These are phyloP conservation scores for Watsonalla cultraria DNA, from an alignment of 2,888 invertebrate species.

Conservation along the genomic window DNA sequence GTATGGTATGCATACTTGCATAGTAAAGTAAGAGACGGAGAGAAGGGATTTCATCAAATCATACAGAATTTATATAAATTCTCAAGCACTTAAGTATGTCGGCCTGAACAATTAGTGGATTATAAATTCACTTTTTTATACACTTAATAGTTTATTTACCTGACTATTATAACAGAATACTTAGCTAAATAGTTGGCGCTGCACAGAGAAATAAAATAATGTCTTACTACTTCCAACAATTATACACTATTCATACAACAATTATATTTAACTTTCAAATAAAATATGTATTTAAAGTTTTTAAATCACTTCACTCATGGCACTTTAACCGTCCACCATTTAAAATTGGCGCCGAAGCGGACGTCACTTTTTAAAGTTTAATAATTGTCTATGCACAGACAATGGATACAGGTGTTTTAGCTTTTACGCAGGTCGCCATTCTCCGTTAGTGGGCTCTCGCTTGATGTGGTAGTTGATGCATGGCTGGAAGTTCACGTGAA, in stretches of 20 bases:
- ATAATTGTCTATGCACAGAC: neutral
- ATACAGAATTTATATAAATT: no score
- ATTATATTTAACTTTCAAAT: conserved; percentile 19
- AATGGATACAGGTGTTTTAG: conserved; percentile 12
- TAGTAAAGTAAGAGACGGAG: no score
- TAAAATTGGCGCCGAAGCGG: conserved; percentile 14
- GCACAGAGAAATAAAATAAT: no score
- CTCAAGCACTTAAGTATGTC: no score
- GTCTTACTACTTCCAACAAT: no score
- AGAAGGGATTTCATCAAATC: no score
- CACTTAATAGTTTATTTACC: no score
- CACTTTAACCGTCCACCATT: conserved; percentile 1
- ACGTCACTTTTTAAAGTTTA: conserved; percentile 2
- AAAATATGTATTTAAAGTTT: neutral
- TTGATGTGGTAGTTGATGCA: conserved; percentile 65
- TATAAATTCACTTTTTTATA: no score
- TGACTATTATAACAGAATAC: no score
- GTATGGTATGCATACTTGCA: no score
- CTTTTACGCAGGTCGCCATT: conserved; percentile 43
- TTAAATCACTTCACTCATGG: neutral
- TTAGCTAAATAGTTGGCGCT: no score
- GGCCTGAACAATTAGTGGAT: no score
- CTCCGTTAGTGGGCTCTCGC: conserved; percentile 47
- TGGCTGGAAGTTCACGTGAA: conserved; percentile 89
- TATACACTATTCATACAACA: conserved; percentile 7